Evolutionary conservation across 2,113 vertebrate species (phyloP), one percentile per base, ranked within the genome.

Genomic region (Montifringilla adamsi): DNA sequence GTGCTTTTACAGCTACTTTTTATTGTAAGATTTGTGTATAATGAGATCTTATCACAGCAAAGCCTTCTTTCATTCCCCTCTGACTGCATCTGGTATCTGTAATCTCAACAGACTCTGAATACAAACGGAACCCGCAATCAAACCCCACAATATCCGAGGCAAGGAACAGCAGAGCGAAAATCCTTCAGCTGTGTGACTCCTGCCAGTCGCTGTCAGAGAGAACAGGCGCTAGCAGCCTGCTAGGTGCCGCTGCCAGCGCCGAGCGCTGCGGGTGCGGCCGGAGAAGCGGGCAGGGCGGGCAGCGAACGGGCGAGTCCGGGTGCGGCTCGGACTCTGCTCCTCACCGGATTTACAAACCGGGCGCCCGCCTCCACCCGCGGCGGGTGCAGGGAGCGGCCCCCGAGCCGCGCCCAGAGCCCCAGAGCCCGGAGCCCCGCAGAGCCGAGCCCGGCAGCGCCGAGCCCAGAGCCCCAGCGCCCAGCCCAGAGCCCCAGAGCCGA

Each of bases 301-400:
- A 4, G 6, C 11, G 10, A 16, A 3, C 3, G 1, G 30, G 13
- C 2, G 2, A 10, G 20, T 0, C 9, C 33, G 0, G 1, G 7
- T 2, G 70, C 49, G 2, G 0, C 1, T 2, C 10, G 30, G 30
- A 8, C 6, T 21, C 46, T 0, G 10, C 3, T 37, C 50, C 67
- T 27, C 18, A 4, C 8, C 1, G 44, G 9, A 8, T 7, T 11
- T 15, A 28, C 58, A 37, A 11, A 15, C 18, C 17, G 10, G 21
- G 16, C 13, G 30, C 2, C 15, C 4, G 14, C 2, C 16, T 20
- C 17, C 50, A 6, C 1, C 15, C 10, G 1, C 26, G 4, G 7
- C 0, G 30, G 5, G 26, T 0, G 13, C 60, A 1, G 30, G 8
- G 23, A 20, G 28, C 18, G 7, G 41, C 15, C 11, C 27, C 49